These are phyloP conservation scores for Ispidina picta DNA, from an alignment of 2,797 vertebrate genomes.

Conservation along the genomic window DNA sequence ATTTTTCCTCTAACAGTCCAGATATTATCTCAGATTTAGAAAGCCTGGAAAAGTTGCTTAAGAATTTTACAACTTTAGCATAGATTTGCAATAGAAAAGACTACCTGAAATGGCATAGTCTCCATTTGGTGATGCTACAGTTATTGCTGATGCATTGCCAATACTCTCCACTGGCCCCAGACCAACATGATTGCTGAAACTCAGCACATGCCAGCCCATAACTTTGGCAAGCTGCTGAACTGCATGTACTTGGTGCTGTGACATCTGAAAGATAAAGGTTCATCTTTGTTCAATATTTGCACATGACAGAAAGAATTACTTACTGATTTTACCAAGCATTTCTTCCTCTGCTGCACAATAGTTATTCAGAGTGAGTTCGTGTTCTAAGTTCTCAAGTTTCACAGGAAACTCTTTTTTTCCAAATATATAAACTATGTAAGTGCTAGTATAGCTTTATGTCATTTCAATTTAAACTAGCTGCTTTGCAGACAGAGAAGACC, in stretches of 20 bases:
- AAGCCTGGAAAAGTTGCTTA: not conserved
- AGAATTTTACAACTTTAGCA: not conserved
- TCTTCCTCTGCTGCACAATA: not conserved
- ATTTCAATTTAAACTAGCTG: not conserved
- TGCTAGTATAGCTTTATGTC: not conserved
- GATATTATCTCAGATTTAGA: not conserved
- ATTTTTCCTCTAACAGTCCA: not conserved
- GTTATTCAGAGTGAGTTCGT: not conserved
- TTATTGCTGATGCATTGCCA: slow-evolving; percentile 95
- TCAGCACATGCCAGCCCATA: slow-evolving; percentile 98
- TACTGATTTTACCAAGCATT: not conserved
- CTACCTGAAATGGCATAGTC: slow-evolving; percentile 94
- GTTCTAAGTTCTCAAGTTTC: not conserved
- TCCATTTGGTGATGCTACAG: slow-evolving; percentile 92
- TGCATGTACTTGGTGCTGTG: slow-evolving; percentile 96
- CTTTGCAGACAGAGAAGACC: not conserved
- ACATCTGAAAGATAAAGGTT: slow-evolving; percentile 86
- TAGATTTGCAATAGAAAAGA: not conserved
- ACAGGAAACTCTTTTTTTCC: not conserved
- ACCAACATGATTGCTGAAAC: slow-evolving; percentile 96
- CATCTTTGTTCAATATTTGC: not conserved
- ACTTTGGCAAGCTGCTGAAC: slow-evolving; percentile 98
- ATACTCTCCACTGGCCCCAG: slow-evolving; percentile 95
- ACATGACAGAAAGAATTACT: not conserved
- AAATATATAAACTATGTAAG: not conserved